phyloP scores from a whole-genome alignment of 2,888 invertebrate species.

The Nematopogon swammerdamellus region DNA sequence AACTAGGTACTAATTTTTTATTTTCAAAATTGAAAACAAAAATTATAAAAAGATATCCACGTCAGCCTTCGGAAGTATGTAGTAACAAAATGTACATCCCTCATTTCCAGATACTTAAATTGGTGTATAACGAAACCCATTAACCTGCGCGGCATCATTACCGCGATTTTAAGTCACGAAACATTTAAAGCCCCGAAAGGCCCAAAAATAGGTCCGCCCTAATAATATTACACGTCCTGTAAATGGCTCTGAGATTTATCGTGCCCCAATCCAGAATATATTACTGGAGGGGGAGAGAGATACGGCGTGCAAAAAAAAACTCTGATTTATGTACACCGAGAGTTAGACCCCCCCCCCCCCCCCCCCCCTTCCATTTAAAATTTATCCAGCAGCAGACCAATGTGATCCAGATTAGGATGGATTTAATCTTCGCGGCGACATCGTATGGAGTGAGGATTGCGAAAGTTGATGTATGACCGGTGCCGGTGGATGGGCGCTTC shows the following conservation, averaged over 20 bases:
- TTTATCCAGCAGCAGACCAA: not conserved
- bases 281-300: slow-evolving; percentile 13
- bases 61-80: too few species aligned
- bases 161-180: not conserved
- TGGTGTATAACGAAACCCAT: too few species aligned
- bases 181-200: not conserved
- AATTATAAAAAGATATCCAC: too few species aligned
- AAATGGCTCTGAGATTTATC: slow-evolving; percentile 15
- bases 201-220: not conserved
- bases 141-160: too few species aligned
- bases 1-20: too few species aligned
- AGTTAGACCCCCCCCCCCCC: too few species aligned
- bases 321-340: not conserved
- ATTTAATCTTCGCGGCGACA: not conserved
- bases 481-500: too few species aligned
- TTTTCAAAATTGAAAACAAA: too few species aligned
- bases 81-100: too few species aligned
- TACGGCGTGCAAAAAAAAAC: not conserved
- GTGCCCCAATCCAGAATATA: slow-evolving; percentile 19
- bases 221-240: not conserved
- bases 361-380: not conserved
- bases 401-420: not conserved
- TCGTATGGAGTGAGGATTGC: too few species aligned
- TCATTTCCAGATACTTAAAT: too few species aligned
- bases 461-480: too few species aligned